Percentiles rank a stretch among this genome's conserved stretches.
Conservation (phyloP, 2,888 invertebrate genomes). For the Julus scanicus region DNA sequence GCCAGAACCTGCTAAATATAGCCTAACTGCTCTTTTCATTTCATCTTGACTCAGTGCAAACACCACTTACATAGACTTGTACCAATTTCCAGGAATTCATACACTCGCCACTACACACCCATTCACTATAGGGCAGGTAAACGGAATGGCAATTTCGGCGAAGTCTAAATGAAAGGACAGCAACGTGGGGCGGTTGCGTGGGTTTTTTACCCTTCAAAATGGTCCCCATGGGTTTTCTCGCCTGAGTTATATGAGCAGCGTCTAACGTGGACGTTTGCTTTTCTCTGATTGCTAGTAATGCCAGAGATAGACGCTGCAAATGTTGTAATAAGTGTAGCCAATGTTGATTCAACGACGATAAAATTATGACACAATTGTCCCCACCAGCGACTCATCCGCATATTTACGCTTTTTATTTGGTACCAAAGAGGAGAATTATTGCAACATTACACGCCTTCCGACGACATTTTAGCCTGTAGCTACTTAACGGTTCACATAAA, state of each 20-base stretch:
- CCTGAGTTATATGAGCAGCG: conserved; percentile 44
- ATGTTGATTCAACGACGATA: conserved; percentile 50
- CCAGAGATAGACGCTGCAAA: conserved; percentile 37
- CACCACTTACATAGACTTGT: conserved; percentile 14
- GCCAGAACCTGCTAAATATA: neutral
- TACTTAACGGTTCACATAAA: neutral
- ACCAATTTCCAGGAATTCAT: conserved; percentile 40
- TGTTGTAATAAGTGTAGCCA: conserved; percentile 38
- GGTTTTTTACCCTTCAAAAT: conserved; percentile 8
- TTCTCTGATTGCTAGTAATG: conserved; percentile 52
- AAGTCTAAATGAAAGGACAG: conserved; percentile 18
- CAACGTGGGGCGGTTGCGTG: neutral
- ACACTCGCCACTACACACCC: neutral
- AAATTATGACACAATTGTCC: conserved; percentile 37
- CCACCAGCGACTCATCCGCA: conserved; percentile 12
- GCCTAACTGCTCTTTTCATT: conserved; percentile 47
- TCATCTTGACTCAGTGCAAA: conserved; percentile 4
- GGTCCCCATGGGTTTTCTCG: conserved; percentile 47
- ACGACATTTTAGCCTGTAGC: conserved; percentile 12
- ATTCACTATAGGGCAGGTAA: neutral
- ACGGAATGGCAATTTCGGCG: neutral
- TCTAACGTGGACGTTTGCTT: conserved; percentile 50
- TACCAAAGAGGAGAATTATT: neutral
- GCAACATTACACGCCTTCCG: neutral
- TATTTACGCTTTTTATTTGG: conserved; percentile 36